These are phyloP conservation scores for Nomada goodeniana DNA, from an alignment of 2,888 invertebrate species.

Conservation along the genomic window DNA sequence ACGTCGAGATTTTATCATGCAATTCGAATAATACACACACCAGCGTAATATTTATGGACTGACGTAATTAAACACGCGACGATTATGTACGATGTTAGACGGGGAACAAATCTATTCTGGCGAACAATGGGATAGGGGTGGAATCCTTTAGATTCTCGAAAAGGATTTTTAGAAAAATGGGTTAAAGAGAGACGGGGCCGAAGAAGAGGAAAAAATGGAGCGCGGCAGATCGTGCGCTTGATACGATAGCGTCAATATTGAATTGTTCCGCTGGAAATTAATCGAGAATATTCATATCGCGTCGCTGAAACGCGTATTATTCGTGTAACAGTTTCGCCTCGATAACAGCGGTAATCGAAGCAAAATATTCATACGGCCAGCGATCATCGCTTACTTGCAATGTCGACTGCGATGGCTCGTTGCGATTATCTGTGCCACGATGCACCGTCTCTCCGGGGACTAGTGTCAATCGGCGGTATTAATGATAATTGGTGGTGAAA, in stretches of 20 bases:
- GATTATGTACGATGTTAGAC: not conserved
- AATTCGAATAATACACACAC: not conserved
- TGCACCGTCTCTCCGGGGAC: conserved; percentile 4
- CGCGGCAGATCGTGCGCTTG: not conserved
- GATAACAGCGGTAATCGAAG: conserved; percentile 34
- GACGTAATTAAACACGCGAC: not conserved
- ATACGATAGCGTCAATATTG: conserved; percentile 30
- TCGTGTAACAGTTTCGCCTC: conserved; percentile 30
- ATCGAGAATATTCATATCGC: conserved; percentile 36
- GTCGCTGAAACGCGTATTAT: conserved; percentile 23
- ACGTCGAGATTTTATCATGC: not conserved
- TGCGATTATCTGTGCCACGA: not conserved
- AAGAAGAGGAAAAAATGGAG: conserved; percentile 5
- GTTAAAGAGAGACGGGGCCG: no score
- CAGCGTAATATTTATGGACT: not conserved
- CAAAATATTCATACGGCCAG: conserved; percentile 29
- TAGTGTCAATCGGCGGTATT: conserved; percentile 23
- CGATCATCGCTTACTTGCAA: conserved; percentile 18
- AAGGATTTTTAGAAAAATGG: not conserved
- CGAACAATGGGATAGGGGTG: not conserved
- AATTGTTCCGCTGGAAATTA: conserved; percentile 37
- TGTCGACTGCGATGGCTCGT: conserved; percentile 8
- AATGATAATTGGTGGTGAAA: conserved; percentile 4
- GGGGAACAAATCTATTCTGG: not conserved
- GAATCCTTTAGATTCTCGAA: not conserved